These are phyloP conservation scores for Perodicticus potto DNA, from an alignment of 2,797 vertebrate genomes.

Conservation along the genomic window DNA sequence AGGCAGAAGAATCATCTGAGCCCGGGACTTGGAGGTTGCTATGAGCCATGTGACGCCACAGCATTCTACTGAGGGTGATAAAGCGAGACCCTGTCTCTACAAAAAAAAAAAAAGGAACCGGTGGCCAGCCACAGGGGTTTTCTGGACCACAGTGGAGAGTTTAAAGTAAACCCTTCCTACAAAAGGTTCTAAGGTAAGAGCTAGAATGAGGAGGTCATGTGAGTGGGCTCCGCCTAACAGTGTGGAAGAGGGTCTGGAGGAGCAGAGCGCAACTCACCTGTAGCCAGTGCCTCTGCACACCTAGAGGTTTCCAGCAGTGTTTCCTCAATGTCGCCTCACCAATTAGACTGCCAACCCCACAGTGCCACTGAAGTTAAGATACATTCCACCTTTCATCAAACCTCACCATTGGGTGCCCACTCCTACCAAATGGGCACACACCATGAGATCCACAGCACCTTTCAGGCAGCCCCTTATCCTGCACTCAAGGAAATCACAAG, in stretches of 20 bases:
- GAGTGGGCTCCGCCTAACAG: neutral
- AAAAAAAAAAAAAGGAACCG: rapidly evolving
- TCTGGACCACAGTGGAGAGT: rapidly evolving
- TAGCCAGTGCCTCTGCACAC: rapidly evolving
- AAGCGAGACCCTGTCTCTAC: no score
- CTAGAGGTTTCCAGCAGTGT: neutral
- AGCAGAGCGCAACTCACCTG: no score
- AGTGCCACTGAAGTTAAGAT: neutral
- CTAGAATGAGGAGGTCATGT: neutral
- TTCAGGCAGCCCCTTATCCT: neutral
- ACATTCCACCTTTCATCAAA: neutral
- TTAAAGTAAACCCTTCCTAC: rapidly evolving
- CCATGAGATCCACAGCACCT: no score
- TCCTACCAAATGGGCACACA: rapidly evolving
- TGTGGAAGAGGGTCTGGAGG: neutral
- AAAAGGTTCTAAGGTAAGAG: neutral
- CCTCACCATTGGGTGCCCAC: neutral
- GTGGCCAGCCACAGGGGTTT: neutral
- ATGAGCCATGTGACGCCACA: no score
- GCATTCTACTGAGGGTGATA: no score
- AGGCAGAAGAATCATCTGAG: no score
- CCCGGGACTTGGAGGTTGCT: no score
- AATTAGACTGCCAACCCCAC: neutral
- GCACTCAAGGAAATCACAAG: rapidly evolving
- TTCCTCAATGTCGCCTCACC: no score